Conservation (phyloP, 2,113 vertebrate genomes). For the Takifugu bimaculatus region DNA sequence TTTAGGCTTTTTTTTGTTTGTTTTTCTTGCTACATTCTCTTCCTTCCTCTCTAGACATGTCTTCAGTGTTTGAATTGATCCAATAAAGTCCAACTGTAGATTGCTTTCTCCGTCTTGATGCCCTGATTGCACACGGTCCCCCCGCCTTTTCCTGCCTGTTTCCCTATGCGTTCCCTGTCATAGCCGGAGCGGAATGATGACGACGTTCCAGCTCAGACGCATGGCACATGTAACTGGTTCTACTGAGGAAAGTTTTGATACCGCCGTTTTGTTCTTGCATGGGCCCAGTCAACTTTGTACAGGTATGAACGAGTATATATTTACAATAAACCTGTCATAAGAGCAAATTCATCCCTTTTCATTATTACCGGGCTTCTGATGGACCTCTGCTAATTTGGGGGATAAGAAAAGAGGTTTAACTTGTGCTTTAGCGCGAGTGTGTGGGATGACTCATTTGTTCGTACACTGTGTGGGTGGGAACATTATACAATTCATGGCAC, state of each 20-base stretch:
- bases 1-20: no score
- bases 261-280: conserved; percentile 67
- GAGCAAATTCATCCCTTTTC: conserved; percentile 14
- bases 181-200: conserved; percentile 50
- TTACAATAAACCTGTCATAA: conserved; percentile 74
- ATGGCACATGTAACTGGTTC: conserved; percentile 55
- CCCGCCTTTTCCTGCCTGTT: not conserved
- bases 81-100: no score
- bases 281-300: conserved; percentile 73
- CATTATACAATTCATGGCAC: not conserved
- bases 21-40: no score
- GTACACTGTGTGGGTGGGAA: conserved; percentile 9
- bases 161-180: not conserved
- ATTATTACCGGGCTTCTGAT: not conserved
- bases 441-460: conserved; percentile 27
- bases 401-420: not conserved
- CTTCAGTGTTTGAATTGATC: no score
- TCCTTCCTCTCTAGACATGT: no score
- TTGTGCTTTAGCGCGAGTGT: not conserved
- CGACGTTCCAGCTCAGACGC: conserved; percentile 40
- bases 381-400: not conserved
- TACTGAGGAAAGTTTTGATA: conserved; percentile 69
- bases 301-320: conserved; percentile 70
- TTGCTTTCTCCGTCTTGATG: no score
- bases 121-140: no score